Evolutionary conservation across 2,888 invertebrate species (phyloP).

Genomic region (Branchipolynoe longqiensis): DNA sequence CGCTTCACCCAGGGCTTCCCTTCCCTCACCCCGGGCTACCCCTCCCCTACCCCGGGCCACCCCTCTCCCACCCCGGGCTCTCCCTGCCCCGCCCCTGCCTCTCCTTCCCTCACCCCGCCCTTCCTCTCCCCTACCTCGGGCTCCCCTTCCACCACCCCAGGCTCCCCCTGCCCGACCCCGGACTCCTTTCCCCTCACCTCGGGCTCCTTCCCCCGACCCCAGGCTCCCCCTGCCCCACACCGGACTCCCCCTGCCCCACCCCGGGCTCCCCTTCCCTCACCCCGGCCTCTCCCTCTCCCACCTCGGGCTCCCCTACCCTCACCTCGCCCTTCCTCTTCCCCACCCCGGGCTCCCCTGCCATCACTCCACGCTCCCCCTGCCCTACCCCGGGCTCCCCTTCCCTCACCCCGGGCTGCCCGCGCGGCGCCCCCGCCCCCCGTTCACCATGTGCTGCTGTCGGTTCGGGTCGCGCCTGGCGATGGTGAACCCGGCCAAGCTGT

Average conservation of each 20-base stretch:
- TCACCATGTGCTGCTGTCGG: conserved; percentile 50
- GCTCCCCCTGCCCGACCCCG: not conserved
- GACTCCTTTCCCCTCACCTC: not conserved
- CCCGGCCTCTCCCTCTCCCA: not conserved
- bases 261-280: not conserved
- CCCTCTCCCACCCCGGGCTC: not conserved
- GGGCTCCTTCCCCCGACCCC: not conserved
- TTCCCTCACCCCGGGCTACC: too few relatives aligned
- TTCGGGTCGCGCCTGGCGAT: conserved; percentile 25
- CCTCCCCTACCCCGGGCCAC: not conserved
- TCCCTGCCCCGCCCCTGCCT: too few relatives aligned
- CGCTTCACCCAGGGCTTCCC: too few relatives aligned
- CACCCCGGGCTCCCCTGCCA: not conserved
- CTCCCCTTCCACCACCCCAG: not conserved
- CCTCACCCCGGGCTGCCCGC: not conserved
- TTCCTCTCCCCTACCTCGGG: not conserved
- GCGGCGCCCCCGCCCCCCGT: not conserved
- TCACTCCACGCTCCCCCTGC: not conserved
- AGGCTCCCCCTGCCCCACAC: not conserved
- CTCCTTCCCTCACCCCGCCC: not conserved
- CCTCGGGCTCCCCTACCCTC: not conserved
- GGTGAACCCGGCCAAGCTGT: conserved; percentile 48
- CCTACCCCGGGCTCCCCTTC: not conserved
- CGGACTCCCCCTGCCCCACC: too few relatives aligned
- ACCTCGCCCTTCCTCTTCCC: not conserved